phyloP scores from a whole-genome alignment of 2,113 vertebrate species.

The Fukomys damarensis region DNA sequence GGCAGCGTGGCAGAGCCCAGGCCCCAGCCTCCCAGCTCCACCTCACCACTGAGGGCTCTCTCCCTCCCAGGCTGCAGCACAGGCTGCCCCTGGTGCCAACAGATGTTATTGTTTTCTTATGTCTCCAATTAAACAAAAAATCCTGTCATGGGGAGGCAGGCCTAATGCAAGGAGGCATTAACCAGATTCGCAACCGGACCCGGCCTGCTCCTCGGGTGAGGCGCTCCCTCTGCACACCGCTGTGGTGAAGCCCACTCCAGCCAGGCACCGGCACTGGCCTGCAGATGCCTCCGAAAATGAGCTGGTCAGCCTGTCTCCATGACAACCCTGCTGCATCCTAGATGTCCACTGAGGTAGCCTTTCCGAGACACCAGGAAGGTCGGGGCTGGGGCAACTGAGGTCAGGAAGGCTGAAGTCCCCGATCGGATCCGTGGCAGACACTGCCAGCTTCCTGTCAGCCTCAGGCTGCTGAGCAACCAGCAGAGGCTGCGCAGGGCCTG shows the following conservation, averaged over 20 bases:
- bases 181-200: constrained; percentile 91
- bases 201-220: constrained; percentile 83
- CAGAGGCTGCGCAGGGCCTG: background rate
- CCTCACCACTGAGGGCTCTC: background rate
- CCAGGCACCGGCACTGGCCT: accelerated
- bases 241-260: constrained; percentile 64
- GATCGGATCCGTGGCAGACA: background rate
- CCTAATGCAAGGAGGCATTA: constrained; percentile 92
- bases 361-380: background rate
- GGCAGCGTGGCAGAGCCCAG: background rate
- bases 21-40: background rate
- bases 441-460: background rate
- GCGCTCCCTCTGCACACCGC: constrained; percentile 33
- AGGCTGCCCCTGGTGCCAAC: constrained; percentile 42
- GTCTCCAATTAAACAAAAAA: constrained; percentile 82
- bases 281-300: background rate
- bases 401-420: background rate
- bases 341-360: background rate
- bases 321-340: background rate
- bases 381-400: background rate
- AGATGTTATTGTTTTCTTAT: constrained; percentile 79
- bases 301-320: background rate
- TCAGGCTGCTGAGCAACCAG: background rate
- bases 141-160: constrained; percentile 88
- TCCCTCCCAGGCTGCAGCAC: background rate